Evolutionary conservation across 1,140 invertebrate species (phyloP), one percentile per base, ranked within the genome.

Genomic region (Platyscapa corneri): DNA sequence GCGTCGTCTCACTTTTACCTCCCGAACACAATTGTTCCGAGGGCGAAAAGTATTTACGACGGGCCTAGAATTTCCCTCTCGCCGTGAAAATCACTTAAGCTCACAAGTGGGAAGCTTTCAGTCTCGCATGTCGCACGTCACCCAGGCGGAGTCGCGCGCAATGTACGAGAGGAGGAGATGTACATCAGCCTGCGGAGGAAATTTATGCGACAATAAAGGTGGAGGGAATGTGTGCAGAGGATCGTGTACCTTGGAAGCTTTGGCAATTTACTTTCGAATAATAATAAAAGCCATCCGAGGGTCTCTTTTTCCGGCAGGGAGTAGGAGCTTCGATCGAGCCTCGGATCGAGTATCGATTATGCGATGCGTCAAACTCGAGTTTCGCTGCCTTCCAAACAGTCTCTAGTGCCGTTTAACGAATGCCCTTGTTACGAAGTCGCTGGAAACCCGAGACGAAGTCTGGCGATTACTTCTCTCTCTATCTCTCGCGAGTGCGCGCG

Each of bases 121-220:
- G 12, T 67, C 30, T 67, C 65, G 30, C n/a, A 14, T 67, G 30
- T 67, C 30, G n/a, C n/a, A n/a, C n/a, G n/a, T n/a, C n/a, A 34
- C 8, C 27, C 18, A 7, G 7, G 49, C 12, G 18, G 18, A 53
- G 18, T 7, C 18, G 6, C 12, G 30, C 0, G 65, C 16, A 34
- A 67, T 67, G 3, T 67, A 67, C 3, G 27, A 67, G 65, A 67
- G 18, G 30, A n/a, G 6, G n/a, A 67, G 65, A 67, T 67, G 27
- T 6, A 64, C 27, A 27, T 64, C 23, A 30, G n/a, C n/a, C 60
- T n/a, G 16, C n/a, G 1, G 12, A 64, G 65, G 30, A 67, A 67
- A 67, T 67, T 67, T 67, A 67, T 67, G 34, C 27, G n/a, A 67
- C 30, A 67, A 67, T 67, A 67, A 67, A 67, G 65, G 34, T 32